A percentile compares a stretch with the other conserved stretches of the same genome.
Conservation (phyloP, 1,140 invertebrate genomes). For the Drosophila oshimai region DNA sequence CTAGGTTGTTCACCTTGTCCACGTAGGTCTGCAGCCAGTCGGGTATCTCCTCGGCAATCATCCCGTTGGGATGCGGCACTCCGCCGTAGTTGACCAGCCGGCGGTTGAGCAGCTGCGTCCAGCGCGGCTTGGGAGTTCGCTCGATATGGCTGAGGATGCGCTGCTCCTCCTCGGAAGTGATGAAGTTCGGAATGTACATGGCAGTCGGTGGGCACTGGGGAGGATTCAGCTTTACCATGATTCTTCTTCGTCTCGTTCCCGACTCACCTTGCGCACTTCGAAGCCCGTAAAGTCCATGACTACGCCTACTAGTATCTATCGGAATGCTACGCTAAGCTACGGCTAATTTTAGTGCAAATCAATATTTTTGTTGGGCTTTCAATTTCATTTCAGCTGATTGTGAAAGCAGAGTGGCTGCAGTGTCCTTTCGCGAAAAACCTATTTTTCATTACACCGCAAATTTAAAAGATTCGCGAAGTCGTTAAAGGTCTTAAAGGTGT, state of each 20-base stretch:
- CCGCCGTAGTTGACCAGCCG: constrained; percentile 98
- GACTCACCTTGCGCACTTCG: constrained; percentile 68
- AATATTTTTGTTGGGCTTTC: constrained; percentile 58
- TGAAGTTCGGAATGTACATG: constrained; percentile 96
- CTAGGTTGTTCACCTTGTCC: constrained; percentile 88
- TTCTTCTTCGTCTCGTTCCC: too few relatives aligned
- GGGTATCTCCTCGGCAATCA: constrained; percentile 96
- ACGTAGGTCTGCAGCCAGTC: constrained; percentile 91
- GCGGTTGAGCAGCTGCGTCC: constrained; percentile 95
- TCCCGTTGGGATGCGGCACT: constrained; percentile 94
- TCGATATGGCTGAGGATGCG: constrained; percentile 89
- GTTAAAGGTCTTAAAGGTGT: too few relatives aligned
- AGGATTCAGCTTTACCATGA: neutral
- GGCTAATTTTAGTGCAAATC: constrained; percentile 53
- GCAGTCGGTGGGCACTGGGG: constrained; percentile 87
- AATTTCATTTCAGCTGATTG: constrained; percentile 33
- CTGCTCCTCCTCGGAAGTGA: constrained; percentile 91
- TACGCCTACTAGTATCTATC: constrained; percentile 28
- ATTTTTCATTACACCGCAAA: too few relatives aligned
- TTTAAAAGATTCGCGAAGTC: too few relatives aligned
- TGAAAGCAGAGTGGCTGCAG: neutral
- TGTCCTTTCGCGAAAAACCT: too few relatives aligned
- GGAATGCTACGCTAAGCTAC: constrained; percentile 37
- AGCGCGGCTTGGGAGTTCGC: constrained; percentile 94
- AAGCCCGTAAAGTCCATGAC: constrained; percentile 79